Base-by-base conservation (phyloP, 2,888 invertebrate species). In the Megalurothrips usitatus region DNA sequence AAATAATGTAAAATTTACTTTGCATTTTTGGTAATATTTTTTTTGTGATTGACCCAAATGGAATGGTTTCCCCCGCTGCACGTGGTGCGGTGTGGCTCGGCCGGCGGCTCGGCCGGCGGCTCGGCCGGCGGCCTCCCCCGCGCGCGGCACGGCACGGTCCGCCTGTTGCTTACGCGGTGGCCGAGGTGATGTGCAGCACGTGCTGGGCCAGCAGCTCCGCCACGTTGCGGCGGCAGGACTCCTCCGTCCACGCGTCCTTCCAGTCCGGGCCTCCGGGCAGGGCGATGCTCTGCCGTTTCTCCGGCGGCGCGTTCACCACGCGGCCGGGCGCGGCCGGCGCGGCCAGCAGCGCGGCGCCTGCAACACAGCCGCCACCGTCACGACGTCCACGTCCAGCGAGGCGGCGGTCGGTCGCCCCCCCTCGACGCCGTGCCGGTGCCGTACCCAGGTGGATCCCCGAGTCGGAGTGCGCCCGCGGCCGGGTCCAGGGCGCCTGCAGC, bases 371-470 rank as follows among this genome's bases (percentile, higher is more conserved):
- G n/a, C n/a, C n/a, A n/a, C n/a, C n/a, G n/a, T 43, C 6, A 4
- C 52, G 52, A 49, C 52, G 52, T 52, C 10, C 52, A 12, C 52
- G 6, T 19, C 10, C 19, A 52, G 52, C 10, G 52, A 19, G 14
- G 52, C 52, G 19, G n/a, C n/a, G n/a, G n/a, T n/a, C n/a, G n/a
- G n/a, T n/a, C n/a, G n/a, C n/a, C n/a, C n/a, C n/a, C n/a, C n/a
- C n/a, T n/a, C n/a, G 34, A 43, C 34, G 34, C 34, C 34, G 6
- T 6, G 12, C 52, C 52, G 10, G 14, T n/a, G 52, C 14, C 58
- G 58, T 58, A 58, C 68, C 68, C 68, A 75, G 68, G 68, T 75
- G 9, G 68, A 75, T 23, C 68, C 68, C 68, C 23, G 68, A 75
- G 68, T 75, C 68, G 10, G 68, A 75, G 26, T 75, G 68, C 1